Evolutionary conservation across 2,797 vertebrate genomes (phyloP), one percentile per base, ranked within the genome.

Genomic region (Bryconaethiops microstoma): DNA sequence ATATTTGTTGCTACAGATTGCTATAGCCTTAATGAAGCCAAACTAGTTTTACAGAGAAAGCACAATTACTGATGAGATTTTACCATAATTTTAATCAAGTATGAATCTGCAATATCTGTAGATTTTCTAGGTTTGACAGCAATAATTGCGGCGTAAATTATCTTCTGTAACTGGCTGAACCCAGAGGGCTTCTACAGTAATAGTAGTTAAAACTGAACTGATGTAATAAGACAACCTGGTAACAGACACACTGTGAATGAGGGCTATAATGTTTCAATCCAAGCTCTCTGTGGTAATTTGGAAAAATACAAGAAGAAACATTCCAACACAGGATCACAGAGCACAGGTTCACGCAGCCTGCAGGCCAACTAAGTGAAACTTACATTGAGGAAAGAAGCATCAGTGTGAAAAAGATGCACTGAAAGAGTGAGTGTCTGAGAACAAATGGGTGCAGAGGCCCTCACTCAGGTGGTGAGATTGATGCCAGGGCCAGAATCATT

Each of bases 401-500:
- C 68, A 73, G 42, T n/a, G 16, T 39, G n/a, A 57, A 68, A 17
- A 75, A 76, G 78, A 71, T 54, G 67, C n/a, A 39, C 39, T 25
- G 68, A 2, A 75, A 81, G 57, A 70, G 19, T 42, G 69, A 64
- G 40, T 16, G 40, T 67, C 60, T 40, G n/a, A 72, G 76, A 83
- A 77, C 73, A 79, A 76, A 81, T 83, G 81, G 83, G 76, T 55
- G 69, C 82, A 81, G 70, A 73, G 75, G 71, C 70, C 75, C 77
- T 80, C 82, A 81, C 80, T 86, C 85, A 86, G 82, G 83, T 86
- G 82, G 82, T 55, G 63, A 84, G 74, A 78, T 82, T 76, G 80
- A 85, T 83, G 82, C 84, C 82, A 84, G 73, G 82, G 76, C 63
- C 68, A 81, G 78, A 85, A 85, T 91, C 86, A 86, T 88, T 88